A percentile compares a stretch with the other conserved stretches of the same genome.
These are phyloP conservation scores for Pionites leucogaster DNA, from an alignment of 2,113 vertebrate species.

Conservation along the genomic window DNA sequence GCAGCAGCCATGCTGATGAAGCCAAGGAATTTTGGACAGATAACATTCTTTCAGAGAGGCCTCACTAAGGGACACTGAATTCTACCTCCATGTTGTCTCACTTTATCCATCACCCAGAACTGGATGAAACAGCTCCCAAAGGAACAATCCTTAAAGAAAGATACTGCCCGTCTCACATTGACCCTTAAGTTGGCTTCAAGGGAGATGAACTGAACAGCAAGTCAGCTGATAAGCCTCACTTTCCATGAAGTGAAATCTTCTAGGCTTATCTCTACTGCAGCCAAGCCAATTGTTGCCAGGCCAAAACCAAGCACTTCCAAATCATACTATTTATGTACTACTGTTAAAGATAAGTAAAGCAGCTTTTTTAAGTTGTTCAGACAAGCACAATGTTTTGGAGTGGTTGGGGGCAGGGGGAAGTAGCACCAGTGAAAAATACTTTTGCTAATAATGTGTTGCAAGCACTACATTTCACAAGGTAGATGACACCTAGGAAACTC, in stretches of 20 bases:
- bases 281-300: not conserved
- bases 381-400: not conserved
- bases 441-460: not conserved
- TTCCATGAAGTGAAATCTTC: not conserved
- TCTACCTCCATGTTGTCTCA: not conserved
- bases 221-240: not conserved
- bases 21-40: not conserved
- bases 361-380: not conserved
- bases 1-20: not conserved
- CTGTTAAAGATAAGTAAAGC: not conserved
- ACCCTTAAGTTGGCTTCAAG: not conserved
- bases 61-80: not conserved
- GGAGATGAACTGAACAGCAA: not conserved
- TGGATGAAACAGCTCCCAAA: not conserved
- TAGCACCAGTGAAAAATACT: not conserved
- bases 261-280: not conserved
- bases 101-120: not conserved
- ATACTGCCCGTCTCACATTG: not conserved
- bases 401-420: not conserved
- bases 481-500: not conserved
- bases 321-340: not conserved
- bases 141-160: not conserved
- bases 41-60: not conserved
- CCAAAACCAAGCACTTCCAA: not conserved
- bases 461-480: not conserved